phyloP scores from a whole-genome alignment of 2,113 vertebrate genomes.

The Corydoras sp. region DNA sequence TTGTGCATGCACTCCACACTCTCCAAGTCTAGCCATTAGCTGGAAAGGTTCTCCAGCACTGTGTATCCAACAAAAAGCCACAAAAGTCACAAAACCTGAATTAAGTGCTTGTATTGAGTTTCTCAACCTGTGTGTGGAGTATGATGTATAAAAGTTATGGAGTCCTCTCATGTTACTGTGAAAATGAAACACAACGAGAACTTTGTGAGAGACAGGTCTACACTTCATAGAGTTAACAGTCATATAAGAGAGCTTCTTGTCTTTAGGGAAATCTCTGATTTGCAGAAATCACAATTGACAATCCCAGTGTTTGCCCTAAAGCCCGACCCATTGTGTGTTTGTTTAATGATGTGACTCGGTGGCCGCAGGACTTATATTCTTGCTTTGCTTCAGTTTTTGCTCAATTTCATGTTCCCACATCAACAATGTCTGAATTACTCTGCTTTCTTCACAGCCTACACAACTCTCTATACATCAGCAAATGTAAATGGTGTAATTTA shows the following conservation, averaged over 20 bases:
- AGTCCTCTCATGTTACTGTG: too few relatives aligned
- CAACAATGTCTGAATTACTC: constrained; percentile 12
- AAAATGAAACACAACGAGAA: too few relatives aligned
- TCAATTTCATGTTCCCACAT: constrained; percentile 1
- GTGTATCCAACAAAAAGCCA: not conserved
- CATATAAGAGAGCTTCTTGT: not conserved
- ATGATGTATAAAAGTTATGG: too few relatives aligned
- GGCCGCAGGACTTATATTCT: constrained; percentile 18
- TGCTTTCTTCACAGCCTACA: constrained; percentile 10
- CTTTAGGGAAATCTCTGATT: constrained; percentile 14
- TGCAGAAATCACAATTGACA: constrained; percentile 17
- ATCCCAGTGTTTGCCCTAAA: constrained; percentile 10
- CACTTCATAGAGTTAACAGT: too few relatives aligned
- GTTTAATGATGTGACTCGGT: constrained; percentile 38
- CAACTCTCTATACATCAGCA: constrained; percentile 23
- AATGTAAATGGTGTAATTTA: constrained; percentile 60
- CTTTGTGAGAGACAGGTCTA: too few relatives aligned
- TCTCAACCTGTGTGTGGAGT: not conserved
- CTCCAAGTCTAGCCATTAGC: constrained; percentile 14
- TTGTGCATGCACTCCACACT: constrained; percentile 32
- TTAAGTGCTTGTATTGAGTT: too few relatives aligned
- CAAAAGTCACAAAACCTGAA: too few relatives aligned
- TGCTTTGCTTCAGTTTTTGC: constrained; percentile 8
- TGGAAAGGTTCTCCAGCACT: not conserved
- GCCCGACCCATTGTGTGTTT: constrained; percentile 36